Evolutionary conservation across 2,797 vertebrate genomes (phyloP).

Genomic region (Gadopsis bispinosus): DNA sequence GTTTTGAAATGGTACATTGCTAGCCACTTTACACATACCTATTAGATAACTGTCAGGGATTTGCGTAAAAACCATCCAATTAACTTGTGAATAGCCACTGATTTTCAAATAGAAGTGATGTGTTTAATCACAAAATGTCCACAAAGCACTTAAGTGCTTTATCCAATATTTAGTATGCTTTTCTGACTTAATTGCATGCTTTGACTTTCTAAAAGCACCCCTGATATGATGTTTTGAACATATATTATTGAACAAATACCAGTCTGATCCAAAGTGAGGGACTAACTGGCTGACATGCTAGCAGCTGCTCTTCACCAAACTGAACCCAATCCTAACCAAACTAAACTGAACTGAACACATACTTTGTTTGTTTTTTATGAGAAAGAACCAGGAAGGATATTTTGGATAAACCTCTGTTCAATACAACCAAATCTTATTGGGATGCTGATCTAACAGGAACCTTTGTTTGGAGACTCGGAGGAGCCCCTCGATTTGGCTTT

Average conservation of each 20-base stretch:
- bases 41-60: constrained; percentile 49
- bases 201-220: no score
- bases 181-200: constrained; percentile 11
- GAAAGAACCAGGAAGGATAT: neutral
- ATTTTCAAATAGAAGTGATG: constrained; percentile 40
- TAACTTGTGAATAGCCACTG: constrained; percentile 46
- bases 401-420: constrained; percentile 30
- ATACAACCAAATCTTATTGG: constrained; percentile 57
- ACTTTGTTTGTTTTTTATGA: neutral
- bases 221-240: constrained; percentile 3
- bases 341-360: neutral
- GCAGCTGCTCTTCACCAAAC: neutral
- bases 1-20: constrained; percentile 45
- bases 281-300: neutral
- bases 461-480: constrained; percentile 65
- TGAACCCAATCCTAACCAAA: neutral
- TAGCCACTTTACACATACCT: constrained; percentile 51
- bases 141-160: constrained; percentile 31
- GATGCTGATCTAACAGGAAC: constrained; percentile 65
- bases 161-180: constrained; percentile 47
- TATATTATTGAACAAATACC: neutral
- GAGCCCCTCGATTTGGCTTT: constrained; percentile 66
- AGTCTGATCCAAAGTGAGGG: neutral
- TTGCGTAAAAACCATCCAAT: constrained; percentile 41
- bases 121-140: constrained; percentile 41